phyloP scores from a whole-genome alignment of 2,113 vertebrate genomes.

The Oryctolagus cuniculus region DNA sequence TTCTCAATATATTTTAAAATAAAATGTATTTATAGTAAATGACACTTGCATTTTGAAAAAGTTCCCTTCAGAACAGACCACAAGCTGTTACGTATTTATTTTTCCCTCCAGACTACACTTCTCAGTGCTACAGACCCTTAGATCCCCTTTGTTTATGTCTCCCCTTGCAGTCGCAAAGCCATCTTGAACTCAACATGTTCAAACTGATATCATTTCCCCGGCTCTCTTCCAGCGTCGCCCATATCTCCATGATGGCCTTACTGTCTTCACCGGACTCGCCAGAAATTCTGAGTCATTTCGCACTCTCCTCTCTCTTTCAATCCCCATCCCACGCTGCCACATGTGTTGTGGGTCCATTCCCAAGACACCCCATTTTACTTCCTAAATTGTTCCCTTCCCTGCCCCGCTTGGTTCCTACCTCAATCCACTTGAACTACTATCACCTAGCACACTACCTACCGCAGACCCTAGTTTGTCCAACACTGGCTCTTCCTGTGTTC shows the following conservation, averaged over 20 bases:
- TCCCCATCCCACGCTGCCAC: neutral
- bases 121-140: constrained; percentile 18
- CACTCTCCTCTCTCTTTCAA: neutral
- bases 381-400: constrained; percentile 14
- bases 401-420: neutral
- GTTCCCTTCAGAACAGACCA: constrained; percentile 18
- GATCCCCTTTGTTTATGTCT: constrained; percentile 23
- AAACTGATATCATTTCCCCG: neutral
- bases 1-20: constrained; percentile 35
- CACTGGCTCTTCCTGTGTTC: neutral
- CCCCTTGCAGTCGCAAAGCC: constrained; percentile 36
- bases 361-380: constrained; percentile 39
- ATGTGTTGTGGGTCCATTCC: neutral
- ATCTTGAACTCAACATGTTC: constrained; percentile 39
- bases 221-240: neutral
- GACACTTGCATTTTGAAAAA: constrained; percentile 45
- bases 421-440: neutral
- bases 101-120: neutral
- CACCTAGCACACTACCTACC: neutral
- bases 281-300: neutral
- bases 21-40: constrained; percentile 40
- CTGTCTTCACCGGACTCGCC: neutral
- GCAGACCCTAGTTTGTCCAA: neutral
- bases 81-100: neutral
- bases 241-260: neutral